phyloP scores from a whole-genome alignment of 2,113 vertebrate genomes.

The Leptosomus discolor region DNA sequence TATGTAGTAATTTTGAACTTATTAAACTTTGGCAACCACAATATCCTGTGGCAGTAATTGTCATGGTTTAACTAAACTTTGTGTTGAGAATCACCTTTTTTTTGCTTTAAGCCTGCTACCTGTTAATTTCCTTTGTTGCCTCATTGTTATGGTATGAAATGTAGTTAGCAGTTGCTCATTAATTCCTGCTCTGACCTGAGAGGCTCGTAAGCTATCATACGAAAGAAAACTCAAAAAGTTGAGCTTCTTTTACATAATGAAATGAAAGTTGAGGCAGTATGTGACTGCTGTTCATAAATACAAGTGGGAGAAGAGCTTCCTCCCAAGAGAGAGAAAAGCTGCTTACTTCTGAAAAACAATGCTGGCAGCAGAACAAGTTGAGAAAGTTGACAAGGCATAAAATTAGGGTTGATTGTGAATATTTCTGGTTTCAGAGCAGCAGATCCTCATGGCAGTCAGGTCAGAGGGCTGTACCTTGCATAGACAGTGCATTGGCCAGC shows the following conservation, averaged over 20 bases:
- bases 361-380: neutral
- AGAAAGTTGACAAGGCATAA: neutral
- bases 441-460: neutral
- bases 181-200: neutral
- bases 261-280: neutral
- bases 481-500: neutral
- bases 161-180: neutral
- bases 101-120: neutral
- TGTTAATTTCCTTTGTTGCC: neutral
- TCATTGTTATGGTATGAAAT: neutral
- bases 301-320: neutral
- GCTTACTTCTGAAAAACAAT: neutral
- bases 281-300: neutral
- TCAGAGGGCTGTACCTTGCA: neutral
- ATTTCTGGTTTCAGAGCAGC: neutral
- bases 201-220: neutral
- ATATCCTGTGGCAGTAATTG: neutral
- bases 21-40: neutral
- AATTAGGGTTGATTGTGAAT: neutral
- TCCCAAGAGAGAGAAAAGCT: neutral
- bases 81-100: neutral
- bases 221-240: neutral
- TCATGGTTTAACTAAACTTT: neutral
- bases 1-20: neutral
- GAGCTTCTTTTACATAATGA: neutral